Conservation (phyloP, 2,888 invertebrate species). For the Campoplex nolae region DNA sequence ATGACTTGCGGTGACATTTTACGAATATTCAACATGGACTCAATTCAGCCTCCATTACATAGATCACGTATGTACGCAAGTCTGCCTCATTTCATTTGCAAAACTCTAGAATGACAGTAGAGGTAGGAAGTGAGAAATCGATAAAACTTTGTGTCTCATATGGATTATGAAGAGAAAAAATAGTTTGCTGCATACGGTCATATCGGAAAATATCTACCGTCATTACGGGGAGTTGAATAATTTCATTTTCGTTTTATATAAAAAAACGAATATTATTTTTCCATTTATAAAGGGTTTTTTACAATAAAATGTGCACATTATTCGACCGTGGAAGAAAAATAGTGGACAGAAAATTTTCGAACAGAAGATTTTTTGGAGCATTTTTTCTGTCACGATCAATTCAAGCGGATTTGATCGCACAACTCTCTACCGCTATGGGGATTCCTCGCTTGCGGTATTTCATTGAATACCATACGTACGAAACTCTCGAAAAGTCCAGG, state of each 20-base stretch:
- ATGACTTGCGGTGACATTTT: slow-evolving; percentile 58
- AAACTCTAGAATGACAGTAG: neutral
- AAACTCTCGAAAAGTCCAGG: slow-evolving; percentile 19
- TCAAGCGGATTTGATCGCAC: slow-evolving; percentile 29
- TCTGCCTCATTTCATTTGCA: slow-evolving; percentile 35
- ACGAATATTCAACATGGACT: slow-evolving; percentile 59
- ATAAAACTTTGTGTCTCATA: slow-evolving; percentile 33
- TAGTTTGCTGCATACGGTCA: neutral
- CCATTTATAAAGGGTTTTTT: neutral
- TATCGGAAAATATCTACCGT: slow-evolving; percentile 3
- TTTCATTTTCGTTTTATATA: neutral
- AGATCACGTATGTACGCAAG: slow-evolving; percentile 52
- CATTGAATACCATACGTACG: slow-evolving; percentile 33
- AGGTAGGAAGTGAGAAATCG: slow-evolving; percentile 3
- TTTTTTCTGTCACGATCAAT: slow-evolving; percentile 24
- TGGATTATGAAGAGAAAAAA: slow-evolving; percentile 16
- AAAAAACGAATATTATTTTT: neutral
- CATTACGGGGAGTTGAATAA: neutral
- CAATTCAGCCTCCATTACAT: slow-evolving; percentile 49
- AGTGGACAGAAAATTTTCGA: neutral
- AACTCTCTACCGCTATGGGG: slow-evolving; percentile 1
- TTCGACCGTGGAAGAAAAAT: neutral
- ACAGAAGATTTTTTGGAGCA: neutral
- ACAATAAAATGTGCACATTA: neutral
- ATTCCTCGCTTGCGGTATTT: slow-evolving; percentile 36